Percentiles rank a stretch among this genome's conserved stretches.
Evolutionary conservation across 2,888 invertebrate genomes (phyloP).

Genomic region (Parthenolecanium corni): DNA sequence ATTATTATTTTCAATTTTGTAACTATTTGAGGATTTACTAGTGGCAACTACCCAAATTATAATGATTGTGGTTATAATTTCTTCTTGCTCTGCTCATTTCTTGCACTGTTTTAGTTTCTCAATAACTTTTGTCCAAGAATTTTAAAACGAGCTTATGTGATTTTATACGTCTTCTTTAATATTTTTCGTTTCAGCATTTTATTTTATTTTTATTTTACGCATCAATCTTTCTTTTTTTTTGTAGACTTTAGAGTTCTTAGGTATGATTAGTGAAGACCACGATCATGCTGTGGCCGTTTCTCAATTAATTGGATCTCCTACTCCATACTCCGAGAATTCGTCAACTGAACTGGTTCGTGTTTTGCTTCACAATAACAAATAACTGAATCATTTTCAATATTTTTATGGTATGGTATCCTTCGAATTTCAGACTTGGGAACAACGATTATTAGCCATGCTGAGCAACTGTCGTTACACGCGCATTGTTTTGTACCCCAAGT

Average conservation of each 20-base stretch:
- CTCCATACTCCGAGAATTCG: constrained; percentile 34
- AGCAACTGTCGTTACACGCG: constrained; percentile 81
- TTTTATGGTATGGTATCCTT: background rate
- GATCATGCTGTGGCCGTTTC: constrained; percentile 48
- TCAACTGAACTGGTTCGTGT: constrained; percentile 16
- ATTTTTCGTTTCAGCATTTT: too few relatives aligned
- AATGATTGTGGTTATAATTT: too few relatives aligned
- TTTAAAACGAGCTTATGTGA: too few relatives aligned
- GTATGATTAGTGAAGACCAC: constrained; percentile 56
- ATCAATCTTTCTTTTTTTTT: constrained; percentile 32
- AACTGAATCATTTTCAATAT: background rate
- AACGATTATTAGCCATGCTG: constrained; percentile 67
- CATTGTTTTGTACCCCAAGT: constrained; percentile 56
- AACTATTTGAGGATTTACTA: too few relatives aligned
- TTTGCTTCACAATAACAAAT: background rate
- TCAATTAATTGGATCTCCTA: constrained; percentile 52
- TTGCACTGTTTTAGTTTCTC: too few relatives aligned
- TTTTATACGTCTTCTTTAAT: too few relatives aligned
- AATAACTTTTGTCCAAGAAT: too few relatives aligned
- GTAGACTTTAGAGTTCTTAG: constrained; percentile 58
- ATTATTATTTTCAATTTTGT: too few relatives aligned
- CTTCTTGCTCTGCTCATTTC: too few relatives aligned
- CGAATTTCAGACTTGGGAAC: constrained; percentile 53
- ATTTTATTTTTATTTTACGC: too few relatives aligned
- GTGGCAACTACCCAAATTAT: too few relatives aligned